Base-by-base conservation (phyloP, 2,797 vertebrate genomes). In the Paratrypauchen microcephalus region DNA sequence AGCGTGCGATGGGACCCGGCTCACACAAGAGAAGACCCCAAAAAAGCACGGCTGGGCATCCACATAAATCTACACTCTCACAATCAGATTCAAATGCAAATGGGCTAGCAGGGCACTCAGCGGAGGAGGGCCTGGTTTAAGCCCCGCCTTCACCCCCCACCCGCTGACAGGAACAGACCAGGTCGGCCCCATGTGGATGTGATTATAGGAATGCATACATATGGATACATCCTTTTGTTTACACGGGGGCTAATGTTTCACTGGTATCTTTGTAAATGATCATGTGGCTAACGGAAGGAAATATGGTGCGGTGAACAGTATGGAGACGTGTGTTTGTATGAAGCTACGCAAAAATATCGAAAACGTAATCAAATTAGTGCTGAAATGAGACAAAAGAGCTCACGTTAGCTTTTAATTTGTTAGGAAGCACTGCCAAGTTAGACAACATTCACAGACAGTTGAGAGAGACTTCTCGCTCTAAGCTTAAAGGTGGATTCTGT, bases 81-180 rank as follows among this genome's bases (percentile, higher is more conserved):
- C 89, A 89, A 90, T 84, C 74, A 77, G 80, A 93, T 94, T 92
- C 92, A 93, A 90, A 94, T 94, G 92, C 92, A 91, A 93, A 94
- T 94, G 76, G 24, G 23, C 6, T 45, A 68, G 70, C 75, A 18
- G 45, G 88, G 78, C 76, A 79, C 69, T 60, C 75, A 77, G 79
- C 84, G 79, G 88, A 91, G 86, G 81, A 87, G 78, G 80, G 77
- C 87, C 89, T 88, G 89, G 89, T 92, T 91, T 91, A 89, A 84
- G 80, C 73, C 72, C 76, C 71, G 80, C 75, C 86, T 83, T n/a
- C n/a, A n/a, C n/a, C 83, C 24, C 24, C 24, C 24, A 26, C 84
- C 77, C 86, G 65, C 83, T 80, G 81, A 81, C 83, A 82, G 80
- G 71, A 84, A 80, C 87, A 83, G 75, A 71, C 79, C 76, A 62